Evolutionary conservation across 2,888 invertebrate genomes (phyloP).

Genomic region (Spilosoma lubricipeda): DNA sequence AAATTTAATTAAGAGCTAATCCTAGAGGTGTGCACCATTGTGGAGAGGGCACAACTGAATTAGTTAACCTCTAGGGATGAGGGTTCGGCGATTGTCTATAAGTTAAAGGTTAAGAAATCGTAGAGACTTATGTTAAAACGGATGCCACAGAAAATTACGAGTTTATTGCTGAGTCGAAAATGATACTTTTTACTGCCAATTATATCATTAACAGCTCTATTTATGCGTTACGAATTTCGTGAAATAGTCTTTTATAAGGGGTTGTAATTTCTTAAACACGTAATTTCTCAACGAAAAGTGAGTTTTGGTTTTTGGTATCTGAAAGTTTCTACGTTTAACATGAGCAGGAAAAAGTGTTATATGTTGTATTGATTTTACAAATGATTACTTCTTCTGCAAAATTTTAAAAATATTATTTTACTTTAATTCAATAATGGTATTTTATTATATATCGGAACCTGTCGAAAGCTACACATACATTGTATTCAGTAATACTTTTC

Average conservation of each 20-base stretch:
- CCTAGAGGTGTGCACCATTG: constrained; percentile 8
- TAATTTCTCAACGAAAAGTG: not conserved
- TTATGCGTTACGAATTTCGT: constrained; percentile 46
- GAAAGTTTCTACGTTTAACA: not conserved
- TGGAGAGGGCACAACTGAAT: constrained; percentile 7
- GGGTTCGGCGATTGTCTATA: not conserved
- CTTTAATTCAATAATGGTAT: no score
- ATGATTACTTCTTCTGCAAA: not conserved
- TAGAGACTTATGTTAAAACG: constrained; percentile 28
- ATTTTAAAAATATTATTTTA: no score
- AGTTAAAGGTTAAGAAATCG: constrained; percentile 31
- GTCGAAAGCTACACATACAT: no score
- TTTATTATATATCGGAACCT: no score
- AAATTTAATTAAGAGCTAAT: constrained; percentile 14
- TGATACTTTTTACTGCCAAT: constrained; percentile 62
- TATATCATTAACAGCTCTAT: constrained; percentile 50
- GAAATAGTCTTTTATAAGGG: constrained; percentile 27
- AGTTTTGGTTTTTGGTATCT: not conserved
- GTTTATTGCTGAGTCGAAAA: constrained; percentile 45
- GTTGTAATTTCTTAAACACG: not conserved
- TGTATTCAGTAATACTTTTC: no score
- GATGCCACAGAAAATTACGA: not conserved
- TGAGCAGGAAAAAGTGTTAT: not conserved
- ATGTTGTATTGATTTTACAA: no score
- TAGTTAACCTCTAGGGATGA: constrained; percentile 4